A percentile compares a stretch with the other conserved stretches of the same genome.
Evolutionary conservation across 2,888 invertebrate species (phyloP).

Genomic region (Torymus auratus): DNA sequence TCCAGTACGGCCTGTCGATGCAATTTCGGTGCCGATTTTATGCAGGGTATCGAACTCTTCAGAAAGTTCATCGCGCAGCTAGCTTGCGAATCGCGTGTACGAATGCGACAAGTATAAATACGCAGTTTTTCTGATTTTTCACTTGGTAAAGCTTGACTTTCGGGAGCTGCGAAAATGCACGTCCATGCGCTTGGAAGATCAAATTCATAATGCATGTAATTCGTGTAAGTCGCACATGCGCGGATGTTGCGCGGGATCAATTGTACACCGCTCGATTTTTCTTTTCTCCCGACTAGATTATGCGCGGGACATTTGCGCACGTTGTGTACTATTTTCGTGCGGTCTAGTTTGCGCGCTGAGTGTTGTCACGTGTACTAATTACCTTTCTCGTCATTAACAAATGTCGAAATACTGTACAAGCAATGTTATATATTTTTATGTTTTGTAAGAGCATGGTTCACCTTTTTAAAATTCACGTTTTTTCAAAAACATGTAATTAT

Average conservation of each 20-base stretch:
- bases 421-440: too few relatives aligned
- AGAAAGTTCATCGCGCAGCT: slow-evolving; percentile 34
- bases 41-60: slow-evolving; percentile 35
- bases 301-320: slow-evolving; percentile 53
- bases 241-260: slow-evolving; percentile 46
- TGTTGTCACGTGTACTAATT: slow-evolving; percentile 13
- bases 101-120: too few relatives aligned
- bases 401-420: too few relatives aligned
- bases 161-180: background rate
- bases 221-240: slow-evolving; percentile 46
- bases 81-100: background rate
- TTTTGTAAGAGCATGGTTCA: too few relatives aligned
- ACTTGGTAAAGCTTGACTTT: background rate
- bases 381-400: too few relatives aligned
- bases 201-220: slow-evolving; percentile 40
- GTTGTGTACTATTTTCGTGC: background rate
- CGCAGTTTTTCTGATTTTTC: too few relatives aligned
- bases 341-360: background rate
- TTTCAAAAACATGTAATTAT: too few relatives aligned
- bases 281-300: slow-evolving; percentile 22
- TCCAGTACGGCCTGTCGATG: slow-evolving; percentile 70
- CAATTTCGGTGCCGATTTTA: slow-evolving; percentile 33
- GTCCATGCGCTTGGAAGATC: slow-evolving; percentile 12
- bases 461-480: too few relatives aligned
- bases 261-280: slow-evolving; percentile 44